Evolutionary conservation across 2,888 invertebrate genomes (phyloP), one percentile per base, ranked within the genome.

Genomic region (Catocala fraxini): DNA sequence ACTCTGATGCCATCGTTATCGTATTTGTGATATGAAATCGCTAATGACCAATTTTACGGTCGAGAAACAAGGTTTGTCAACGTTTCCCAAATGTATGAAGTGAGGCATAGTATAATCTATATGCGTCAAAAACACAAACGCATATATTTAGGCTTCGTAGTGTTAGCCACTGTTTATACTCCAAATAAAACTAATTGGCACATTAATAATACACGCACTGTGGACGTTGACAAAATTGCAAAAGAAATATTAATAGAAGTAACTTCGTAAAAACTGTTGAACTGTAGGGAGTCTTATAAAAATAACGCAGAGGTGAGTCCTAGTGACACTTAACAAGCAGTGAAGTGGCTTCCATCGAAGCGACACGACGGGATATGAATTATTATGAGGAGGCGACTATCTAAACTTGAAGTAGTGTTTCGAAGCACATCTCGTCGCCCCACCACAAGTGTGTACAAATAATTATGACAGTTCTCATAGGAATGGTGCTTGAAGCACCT

Each of bases 401-500:
- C 85, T 88, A 83, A 88, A 88, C 81, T 84, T 87, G 83, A 86
- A 90, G 89, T 85, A 85, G 81, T 85, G 85, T 87, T 87, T 87
- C 83, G 81, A 88, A 80, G 79, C 80, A 77, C 82, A 83, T 81
- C 81, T 83, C 79, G 70, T 75, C 76, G 77, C 81, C 77, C 78
- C 73, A 72, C 76, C 74, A 74, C 77, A 51, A 73, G 66, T 83
- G 82, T 86, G 83, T 86, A 89, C 87, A 89, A 88, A 90, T 90
- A 89, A 90, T 89, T 89, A 89, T 88, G 87, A 88, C 88, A 87
- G 87, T 89, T 89, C 90, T 88, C 87, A 89, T 81, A 84, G 84
- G 85, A 86, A 86, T 80, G 81, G 73, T 68, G 74, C 71, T 73
- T 86, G 76, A 77, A 88, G 87, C 84, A 85, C 82, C 82, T 82